A percentile compares a stretch with the other conserved stretches of the same genome.
phyloP scores from a whole-genome alignment of 2,797 vertebrate species.

The Mallotus villosus region DNA sequence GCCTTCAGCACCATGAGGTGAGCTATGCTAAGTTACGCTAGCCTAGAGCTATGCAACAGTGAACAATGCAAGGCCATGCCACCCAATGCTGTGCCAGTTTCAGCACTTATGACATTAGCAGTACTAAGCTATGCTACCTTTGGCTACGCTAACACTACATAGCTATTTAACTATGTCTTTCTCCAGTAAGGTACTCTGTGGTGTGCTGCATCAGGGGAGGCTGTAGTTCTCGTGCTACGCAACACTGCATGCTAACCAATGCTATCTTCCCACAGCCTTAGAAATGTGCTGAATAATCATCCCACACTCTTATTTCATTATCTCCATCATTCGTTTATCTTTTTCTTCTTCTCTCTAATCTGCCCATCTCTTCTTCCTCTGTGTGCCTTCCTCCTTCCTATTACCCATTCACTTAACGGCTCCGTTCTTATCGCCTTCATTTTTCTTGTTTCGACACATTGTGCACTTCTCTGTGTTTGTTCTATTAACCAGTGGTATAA shows the following conservation, averaged over 20 bases:
- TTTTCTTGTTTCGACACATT: conserved; percentile 29
- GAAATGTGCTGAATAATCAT: background rate
- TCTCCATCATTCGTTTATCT: background rate
- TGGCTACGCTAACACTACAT: no score
- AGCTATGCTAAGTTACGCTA: conserved; percentile 17
- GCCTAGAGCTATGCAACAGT: background rate
- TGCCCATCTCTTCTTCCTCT: background rate
- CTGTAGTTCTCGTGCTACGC: no score
- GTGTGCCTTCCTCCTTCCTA: conserved; percentile 17
- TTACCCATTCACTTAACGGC: conserved; percentile 11
- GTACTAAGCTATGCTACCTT: no score
- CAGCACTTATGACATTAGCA: no score
- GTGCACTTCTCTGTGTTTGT: conserved; percentile 41
- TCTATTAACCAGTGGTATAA: conserved; percentile 34
- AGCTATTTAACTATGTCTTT: no score
- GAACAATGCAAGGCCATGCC: background rate
- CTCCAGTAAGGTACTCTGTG: background rate
- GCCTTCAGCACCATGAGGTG: conserved; percentile 97
- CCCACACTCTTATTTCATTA: conserved; percentile 18
- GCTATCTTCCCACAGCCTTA: background rate
- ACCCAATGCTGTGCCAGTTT: no score
- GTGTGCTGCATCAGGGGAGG: background rate
- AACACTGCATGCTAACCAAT: background rate
- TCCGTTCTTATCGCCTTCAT: conserved; percentile 16
- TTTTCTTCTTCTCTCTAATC: background rate